Conservation (phyloP, 2,888 invertebrate genomes). For the Quadroppia sp. region DNA sequence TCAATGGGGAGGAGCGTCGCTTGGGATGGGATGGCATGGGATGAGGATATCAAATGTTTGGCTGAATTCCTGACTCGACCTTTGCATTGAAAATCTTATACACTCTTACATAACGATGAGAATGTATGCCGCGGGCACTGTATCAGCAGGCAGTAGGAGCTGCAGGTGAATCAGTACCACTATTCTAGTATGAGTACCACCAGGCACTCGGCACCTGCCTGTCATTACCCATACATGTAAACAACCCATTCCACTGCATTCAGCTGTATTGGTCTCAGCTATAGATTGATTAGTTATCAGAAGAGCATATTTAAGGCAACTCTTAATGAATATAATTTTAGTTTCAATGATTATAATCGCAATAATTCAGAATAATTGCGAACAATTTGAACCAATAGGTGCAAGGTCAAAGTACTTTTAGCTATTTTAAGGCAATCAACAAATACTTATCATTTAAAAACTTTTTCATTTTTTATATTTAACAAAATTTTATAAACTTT, state of each 20-base stretch:
- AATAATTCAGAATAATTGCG: slow-evolving; percentile 17
- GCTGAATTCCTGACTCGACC: slow-evolving; percentile 24
- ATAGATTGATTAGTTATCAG: slow-evolving; percentile 37
- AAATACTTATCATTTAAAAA: too few species aligned
- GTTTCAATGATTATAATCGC: slow-evolving; percentile 35
- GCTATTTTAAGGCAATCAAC: too few species aligned
- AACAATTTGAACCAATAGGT: too few species aligned
- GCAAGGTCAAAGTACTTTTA: too few species aligned
- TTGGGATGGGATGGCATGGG: background rate
- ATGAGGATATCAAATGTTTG: slow-evolving; percentile 20
- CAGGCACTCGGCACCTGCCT: slow-evolving; percentile 38
- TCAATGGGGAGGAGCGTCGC: slow-evolving; percentile 29
- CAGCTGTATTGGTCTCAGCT: background rate
- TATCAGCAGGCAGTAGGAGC: slow-evolving; percentile 38
- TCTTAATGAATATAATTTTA: slow-evolving; percentile 36
- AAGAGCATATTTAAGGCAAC: slow-evolving; percentile 18
- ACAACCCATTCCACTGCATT: slow-evolving; percentile 25
- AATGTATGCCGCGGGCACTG: slow-evolving; percentile 35
- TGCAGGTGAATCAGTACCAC: slow-evolving; percentile 36
- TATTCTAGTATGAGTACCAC: slow-evolving; percentile 36
- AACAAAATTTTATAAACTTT: too few species aligned
- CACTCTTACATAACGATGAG: slow-evolving; percentile 26
- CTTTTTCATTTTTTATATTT: too few species aligned
- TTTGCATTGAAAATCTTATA: background rate
- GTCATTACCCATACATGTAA: slow-evolving; percentile 39